Evolutionary conservation across 2,113 vertebrate genomes (phyloP).

Genomic region (Pipra filicauda): DNA sequence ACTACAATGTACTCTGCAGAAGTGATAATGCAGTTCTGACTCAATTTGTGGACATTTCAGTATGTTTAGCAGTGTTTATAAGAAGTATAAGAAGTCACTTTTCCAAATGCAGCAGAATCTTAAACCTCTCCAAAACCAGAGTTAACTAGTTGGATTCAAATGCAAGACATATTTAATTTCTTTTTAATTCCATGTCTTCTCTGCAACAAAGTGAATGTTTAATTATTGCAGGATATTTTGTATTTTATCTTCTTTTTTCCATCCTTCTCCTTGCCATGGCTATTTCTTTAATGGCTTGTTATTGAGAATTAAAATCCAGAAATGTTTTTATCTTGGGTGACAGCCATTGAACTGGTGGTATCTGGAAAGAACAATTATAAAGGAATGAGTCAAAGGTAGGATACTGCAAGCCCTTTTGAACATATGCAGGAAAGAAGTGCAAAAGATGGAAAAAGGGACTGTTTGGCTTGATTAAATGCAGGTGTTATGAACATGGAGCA

Average conservation of each 20-base stretch:
- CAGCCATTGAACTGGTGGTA: neutral
- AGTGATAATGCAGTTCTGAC: neutral
- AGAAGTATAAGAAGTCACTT: neutral
- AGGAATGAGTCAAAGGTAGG: neutral
- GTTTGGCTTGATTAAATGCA: constrained; percentile 18
- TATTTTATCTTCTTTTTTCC: neutral
- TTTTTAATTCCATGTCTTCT: neutral
- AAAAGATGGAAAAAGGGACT: neutral
- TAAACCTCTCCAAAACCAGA: neutral
- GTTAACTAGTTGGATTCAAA: neutral
- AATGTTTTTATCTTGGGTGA: neutral
- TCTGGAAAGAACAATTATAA: neutral
- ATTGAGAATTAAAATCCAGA: neutral
- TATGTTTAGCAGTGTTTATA: neutral
- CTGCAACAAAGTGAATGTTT: neutral
- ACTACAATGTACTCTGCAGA: neutral
- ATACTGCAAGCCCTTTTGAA: neutral
- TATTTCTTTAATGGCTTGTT: neutral
- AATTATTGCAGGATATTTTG: neutral
- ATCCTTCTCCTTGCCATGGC: neutral
- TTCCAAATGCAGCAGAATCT: neutral
- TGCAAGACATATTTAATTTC: neutral
- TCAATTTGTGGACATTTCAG: neutral
- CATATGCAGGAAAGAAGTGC: neutral
- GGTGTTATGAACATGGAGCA: constrained; percentile 9